Base-by-base conservation (phyloP, 2,113 vertebrate genomes). In the Gallinago media region DNA sequence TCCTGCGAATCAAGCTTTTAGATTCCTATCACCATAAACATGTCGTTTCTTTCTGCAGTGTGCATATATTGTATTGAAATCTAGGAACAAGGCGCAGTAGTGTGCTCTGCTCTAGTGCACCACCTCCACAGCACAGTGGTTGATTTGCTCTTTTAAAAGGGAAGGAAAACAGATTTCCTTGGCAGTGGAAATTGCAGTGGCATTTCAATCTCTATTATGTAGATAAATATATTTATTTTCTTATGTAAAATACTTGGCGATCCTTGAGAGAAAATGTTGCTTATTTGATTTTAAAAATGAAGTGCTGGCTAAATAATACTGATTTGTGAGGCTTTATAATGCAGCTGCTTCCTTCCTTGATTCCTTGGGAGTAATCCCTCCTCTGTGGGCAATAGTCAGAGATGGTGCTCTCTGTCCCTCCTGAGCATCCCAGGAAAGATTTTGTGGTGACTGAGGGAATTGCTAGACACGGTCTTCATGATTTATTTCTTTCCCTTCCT, bases 151-250 rank as follows among this genome's bases (percentile, higher is more conserved):
- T 85, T 71, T 85, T 86, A 8, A 96, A 77, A 83, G 29, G 38
- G 55, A 85, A 73, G 49, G 32, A 85, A 94, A 88, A 56, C 78
- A 89, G 47, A 79, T 70, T 93, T 91, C 31, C 44, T 91, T 73
- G 81, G 70, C 78, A 47, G 63, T 8, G 59, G 83, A 92, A 36
- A 36, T 36, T 36, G 36, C 36, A 67, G 81, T 84, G 76, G 87
- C n/a, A 25, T 55, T 63, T 77, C 67, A 12, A 26, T 87, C 56
- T 86, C 47, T 54, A 19, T 36, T 32, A 47, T 17, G 74, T 34
- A 42, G 67, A 55, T 67, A 86, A 83, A 90, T 56, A 20, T 76
- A 85, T 91, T 92, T 89, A 88, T 90, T 95, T 95, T 86, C 46
- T 80, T 47, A 52, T 19, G 71, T 42, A 73, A 96, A 91, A 93